Evolutionary conservation across 2,113 vertebrate genomes (phyloP).

Genomic region (Nannobrachium achirus): DNA sequence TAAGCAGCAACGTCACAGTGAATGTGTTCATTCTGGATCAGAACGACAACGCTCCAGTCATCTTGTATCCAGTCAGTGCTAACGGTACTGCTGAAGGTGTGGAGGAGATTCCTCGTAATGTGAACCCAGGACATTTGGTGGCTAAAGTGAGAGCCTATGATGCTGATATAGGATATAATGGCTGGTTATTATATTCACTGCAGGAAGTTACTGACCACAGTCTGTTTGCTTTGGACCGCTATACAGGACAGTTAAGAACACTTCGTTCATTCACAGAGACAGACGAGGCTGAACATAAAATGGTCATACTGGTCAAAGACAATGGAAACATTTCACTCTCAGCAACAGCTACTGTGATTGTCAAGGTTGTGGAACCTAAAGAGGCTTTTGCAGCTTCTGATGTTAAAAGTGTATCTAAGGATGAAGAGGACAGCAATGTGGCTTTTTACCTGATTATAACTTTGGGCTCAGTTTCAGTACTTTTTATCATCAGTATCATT

Average conservation of each 20-base stretch:
- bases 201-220: too few species aligned
- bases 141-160: too few species aligned
- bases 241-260: too few species aligned
- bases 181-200: too few species aligned
- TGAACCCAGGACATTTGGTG: too few species aligned
- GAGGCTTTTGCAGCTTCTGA: slow-evolving; percentile 23
- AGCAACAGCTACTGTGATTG: slow-evolving; percentile 15
- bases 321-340: slow-evolving; percentile 38
- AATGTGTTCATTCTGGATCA: slow-evolving; percentile 34
- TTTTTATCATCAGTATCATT: slow-evolving; percentile 23
- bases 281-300: too few species aligned
- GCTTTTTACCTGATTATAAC: slow-evolving; percentile 23
- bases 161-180: too few species aligned
- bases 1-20: slow-evolving; percentile 36
- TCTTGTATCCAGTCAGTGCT: slow-evolving; percentile 25
- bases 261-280: too few species aligned
- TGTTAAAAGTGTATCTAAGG: slow-evolving; percentile 1
- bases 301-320: slow-evolving; percentile 65
- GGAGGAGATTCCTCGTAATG: too few species aligned
- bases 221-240: too few species aligned
- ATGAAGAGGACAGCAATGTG: slow-evolving; percentile 2
- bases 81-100: slow-evolving; percentile 25
- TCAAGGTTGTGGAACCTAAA: slow-evolving; percentile 8
- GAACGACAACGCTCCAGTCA: slow-evolving; percentile 43
- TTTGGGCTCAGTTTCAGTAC: slow-evolving; percentile 15